Conservation (phyloP, 2,888 invertebrate species). For the Pristionchus japonicus region DNA sequence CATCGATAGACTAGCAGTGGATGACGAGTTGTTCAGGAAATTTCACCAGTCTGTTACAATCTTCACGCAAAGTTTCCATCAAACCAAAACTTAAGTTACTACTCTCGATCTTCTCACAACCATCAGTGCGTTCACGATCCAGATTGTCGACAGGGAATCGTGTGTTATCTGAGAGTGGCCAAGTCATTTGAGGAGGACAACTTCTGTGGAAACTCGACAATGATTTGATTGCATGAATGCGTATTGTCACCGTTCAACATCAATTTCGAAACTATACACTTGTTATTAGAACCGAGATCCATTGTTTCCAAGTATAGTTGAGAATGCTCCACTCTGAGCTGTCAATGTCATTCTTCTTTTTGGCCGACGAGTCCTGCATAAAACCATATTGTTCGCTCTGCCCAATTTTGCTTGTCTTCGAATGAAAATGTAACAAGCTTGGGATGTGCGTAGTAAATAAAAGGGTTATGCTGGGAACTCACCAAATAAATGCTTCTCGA, state of each 20-base stretch:
- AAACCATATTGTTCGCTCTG: background rate
- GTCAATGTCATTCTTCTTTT: background rate
- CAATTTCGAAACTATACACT: too few relatives aligned
- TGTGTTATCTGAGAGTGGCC: background rate
- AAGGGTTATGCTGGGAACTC: background rate
- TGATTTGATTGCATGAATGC: too few relatives aligned
- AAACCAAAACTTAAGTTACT: too few relatives aligned
- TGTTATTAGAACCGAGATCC: too few relatives aligned
- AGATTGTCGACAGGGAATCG: background rate
- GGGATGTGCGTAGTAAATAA: too few relatives aligned
- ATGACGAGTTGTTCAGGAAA: constrained; percentile 58
- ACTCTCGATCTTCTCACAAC: background rate
- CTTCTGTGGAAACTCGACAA: constrained; percentile 9
- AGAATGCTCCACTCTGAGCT: background rate
- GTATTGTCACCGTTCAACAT: too few relatives aligned
- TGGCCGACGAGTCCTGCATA: background rate
- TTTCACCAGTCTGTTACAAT: constrained; percentile 53
- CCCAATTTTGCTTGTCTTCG: background rate
- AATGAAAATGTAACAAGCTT: too few relatives aligned
- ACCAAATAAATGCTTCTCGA: background rate
- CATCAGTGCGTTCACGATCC: background rate
- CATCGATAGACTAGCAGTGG: constrained; percentile 57
- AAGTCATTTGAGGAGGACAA: constrained; percentile 25
- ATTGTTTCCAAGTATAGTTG: background rate
- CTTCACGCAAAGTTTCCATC: too few relatives aligned